phyloP scores from a whole-genome alignment of 2,888 invertebrate species.

The Hyposoter dolosus region DNA sequence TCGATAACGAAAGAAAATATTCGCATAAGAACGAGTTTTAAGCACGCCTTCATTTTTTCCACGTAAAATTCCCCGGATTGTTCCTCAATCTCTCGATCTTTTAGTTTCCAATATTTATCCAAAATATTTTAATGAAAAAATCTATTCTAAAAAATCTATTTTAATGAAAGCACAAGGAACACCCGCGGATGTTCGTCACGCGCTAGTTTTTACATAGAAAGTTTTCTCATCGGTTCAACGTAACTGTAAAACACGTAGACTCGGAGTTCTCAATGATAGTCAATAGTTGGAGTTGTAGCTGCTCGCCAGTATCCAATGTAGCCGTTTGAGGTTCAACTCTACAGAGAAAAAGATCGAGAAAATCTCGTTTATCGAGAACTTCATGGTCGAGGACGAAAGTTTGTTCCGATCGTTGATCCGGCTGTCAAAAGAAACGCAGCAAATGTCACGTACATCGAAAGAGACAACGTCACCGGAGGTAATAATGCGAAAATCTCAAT shows the following conservation, averaged over 20 bases:
- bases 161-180: not conserved
- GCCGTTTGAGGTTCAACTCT: conserved; percentile 7
- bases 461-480: not conserved
- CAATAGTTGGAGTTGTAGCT: conserved; percentile 34
- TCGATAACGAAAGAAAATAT: not conserved
- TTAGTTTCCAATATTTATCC: not conserved
- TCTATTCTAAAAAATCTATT: too few species aligned
- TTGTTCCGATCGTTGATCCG: conserved; percentile 27
- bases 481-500: not conserved
- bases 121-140: not conserved
- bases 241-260: conserved; percentile 66
- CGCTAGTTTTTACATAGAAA: conserved; percentile 71
- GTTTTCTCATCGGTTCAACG: conserved; percentile 63
- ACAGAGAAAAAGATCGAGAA: conserved; percentile 18
- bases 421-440: conserved; percentile 14
- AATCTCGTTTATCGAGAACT: conserved; percentile 32
- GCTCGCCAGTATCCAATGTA: conserved; percentile 28
- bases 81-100: not conserved
- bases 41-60: not conserved
- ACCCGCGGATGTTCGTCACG: conserved; percentile 61
- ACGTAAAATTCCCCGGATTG: not conserved
- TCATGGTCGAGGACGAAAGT: conserved; percentile 53
- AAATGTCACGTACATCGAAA: not conserved
- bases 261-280: conserved; percentile 13
- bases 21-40: not conserved